Conservation (phyloP, 2,888 invertebrate genomes). For the Pollenia angustigena region DNA sequence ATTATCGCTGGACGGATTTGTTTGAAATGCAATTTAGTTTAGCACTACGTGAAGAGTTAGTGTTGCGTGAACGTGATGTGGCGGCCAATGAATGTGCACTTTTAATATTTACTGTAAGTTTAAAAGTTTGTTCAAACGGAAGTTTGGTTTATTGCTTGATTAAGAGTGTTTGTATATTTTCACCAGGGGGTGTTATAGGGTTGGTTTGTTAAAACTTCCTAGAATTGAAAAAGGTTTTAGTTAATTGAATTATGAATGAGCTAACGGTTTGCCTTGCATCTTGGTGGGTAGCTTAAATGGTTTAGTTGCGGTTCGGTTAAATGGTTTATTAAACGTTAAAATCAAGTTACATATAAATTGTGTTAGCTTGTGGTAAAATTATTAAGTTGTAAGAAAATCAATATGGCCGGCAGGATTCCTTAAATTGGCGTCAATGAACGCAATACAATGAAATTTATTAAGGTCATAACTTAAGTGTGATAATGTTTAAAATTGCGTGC, state of each 20-base stretch:
- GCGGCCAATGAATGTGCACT: constrained; percentile 93
- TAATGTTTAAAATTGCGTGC: not conserved
- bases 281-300: not conserved
- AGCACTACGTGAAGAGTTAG: constrained; percentile 86
- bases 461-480: not conserved
- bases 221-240: constrained; percentile 17
- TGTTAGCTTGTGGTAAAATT: not conserved
- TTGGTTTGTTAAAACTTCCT: not conserved
- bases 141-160: constrained; percentile 46
- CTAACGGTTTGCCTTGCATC: not conserved
- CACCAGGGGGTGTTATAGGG: not conserved
- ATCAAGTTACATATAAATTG: constrained; percentile 23
- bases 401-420: not conserved
- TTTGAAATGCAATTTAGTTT: constrained; percentile 84
- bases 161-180: not conserved
- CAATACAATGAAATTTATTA: not conserved
- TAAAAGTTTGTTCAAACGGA: not conserved
- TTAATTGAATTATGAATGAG: constrained; percentile 46
- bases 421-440: not conserved
- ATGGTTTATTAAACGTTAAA: constrained; percentile 1
- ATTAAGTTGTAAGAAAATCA: constrained; percentile 20
- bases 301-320: not conserved
- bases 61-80: constrained; percentile 87
- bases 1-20: constrained; percentile 79
- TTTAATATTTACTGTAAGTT: constrained; percentile 89